Percentiles rank a stretch among this genome's conserved stretches.
These are phyloP conservation scores for Thelaira solivaga DNA, from an alignment of 2,888 invertebrate genomes.

Conservation along the genomic window DNA sequence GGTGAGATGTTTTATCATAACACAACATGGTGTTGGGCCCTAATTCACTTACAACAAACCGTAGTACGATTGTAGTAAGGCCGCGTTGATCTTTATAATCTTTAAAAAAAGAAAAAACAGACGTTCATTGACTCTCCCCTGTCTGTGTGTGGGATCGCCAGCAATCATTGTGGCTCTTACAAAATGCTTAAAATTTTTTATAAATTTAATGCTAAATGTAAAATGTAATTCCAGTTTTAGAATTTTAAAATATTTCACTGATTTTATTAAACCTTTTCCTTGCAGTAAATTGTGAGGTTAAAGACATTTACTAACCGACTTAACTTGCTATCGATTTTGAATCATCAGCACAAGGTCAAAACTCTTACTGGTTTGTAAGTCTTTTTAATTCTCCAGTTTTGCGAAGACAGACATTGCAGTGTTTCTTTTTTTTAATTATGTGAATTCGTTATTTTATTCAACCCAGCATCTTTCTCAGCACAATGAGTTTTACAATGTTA, in stretches of 20 bases:
- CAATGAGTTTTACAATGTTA: constrained; percentile 35
- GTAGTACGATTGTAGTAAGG: too few species aligned
- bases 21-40: too few species aligned
- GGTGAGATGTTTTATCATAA: too few species aligned
- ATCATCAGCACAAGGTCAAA: constrained; percentile 46
- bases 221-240: background rate
- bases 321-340: constrained; percentile 13
- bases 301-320: constrained; percentile 4
- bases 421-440: constrained; percentile 18
- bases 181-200: background rate
- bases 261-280: background rate
- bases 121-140: too few species aligned
- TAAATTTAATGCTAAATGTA: background rate
- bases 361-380: constrained; percentile 21
- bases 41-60: too few species aligned
- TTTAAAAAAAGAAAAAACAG: too few species aligned
- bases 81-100: too few species aligned
- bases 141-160: too few species aligned
- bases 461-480: constrained; percentile 44
- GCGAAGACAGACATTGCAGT: background rate
- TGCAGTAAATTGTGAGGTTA: constrained; percentile 10
- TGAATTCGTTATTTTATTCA: constrained; percentile 28
- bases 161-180: too few species aligned
- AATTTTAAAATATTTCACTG: background rate
- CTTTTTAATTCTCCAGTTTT: constrained; percentile 30